Evolutionary conservation across 2,888 invertebrate genomes (phyloP).

Genomic region (Pterobdella sp.): DNA sequence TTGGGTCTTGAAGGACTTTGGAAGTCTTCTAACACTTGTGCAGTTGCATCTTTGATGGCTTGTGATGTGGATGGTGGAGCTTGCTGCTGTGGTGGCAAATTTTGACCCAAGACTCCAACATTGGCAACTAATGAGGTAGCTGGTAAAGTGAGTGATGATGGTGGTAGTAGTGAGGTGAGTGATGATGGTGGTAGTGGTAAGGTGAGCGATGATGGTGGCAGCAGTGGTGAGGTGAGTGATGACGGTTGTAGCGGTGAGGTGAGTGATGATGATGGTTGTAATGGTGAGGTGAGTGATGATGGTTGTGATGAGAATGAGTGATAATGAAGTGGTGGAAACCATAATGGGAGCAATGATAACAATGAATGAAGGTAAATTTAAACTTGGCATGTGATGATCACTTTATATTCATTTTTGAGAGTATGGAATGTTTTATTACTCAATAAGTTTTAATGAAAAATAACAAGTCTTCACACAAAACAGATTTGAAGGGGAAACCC

Average conservation of each 20-base stretch:
- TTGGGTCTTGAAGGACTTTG: constrained; percentile 64
- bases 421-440: too few species aligned
- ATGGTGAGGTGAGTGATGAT: background rate
- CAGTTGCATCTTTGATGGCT: background rate
- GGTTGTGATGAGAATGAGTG: background rate
- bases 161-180: background rate
- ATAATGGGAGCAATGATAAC: background rate
- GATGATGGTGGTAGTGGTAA: background rate
- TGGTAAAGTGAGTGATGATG: background rate
- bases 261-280: background rate
- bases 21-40: constrained; percentile 31
- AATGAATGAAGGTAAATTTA: background rate
- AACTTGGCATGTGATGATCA: background rate
- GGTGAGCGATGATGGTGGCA: background rate
- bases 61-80: constrained; percentile 13
- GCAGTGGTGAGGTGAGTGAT: background rate
- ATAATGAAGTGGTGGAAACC: background rate
- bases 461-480: too few species aligned
- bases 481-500: too few species aligned
- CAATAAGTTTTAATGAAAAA: too few species aligned
- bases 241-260: background rate
- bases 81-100: background rate
- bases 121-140: constrained; percentile 2
- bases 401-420: too few species aligned
- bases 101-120: background rate